Percentiles rank a stretch among this genome's conserved stretches.
These are phyloP conservation scores for Cactoblastis cactorum DNA, from an alignment of 2,888 invertebrate species.

Conservation along the genomic window DNA sequence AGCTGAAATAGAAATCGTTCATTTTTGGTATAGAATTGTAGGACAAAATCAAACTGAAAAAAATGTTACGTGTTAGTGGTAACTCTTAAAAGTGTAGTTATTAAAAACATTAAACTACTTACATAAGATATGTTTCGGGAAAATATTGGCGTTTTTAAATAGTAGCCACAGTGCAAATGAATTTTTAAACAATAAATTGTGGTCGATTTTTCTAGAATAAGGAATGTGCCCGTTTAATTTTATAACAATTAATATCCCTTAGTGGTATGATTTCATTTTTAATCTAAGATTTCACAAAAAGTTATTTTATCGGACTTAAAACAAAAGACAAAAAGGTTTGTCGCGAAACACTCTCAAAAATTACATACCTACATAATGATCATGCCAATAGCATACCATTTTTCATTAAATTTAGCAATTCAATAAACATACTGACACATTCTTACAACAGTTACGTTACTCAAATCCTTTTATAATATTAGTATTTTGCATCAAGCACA, in stretches of 20 bases:
- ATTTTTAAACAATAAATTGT: constrained; percentile 21
- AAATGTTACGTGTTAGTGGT: constrained; percentile 34
- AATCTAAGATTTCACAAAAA: too few relatives aligned
- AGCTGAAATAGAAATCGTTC: constrained; percentile 8
- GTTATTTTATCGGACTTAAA: background rate
- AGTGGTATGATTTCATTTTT: too few relatives aligned
- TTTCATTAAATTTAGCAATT: background rate
- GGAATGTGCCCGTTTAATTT: background rate
- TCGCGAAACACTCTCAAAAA: too few relatives aligned
- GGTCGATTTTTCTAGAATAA: constrained; percentile 33
- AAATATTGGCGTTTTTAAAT: background rate
- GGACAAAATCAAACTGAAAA: constrained; percentile 7
- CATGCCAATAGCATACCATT: too few relatives aligned
- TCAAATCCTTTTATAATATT: background rate
- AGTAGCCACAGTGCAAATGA: background rate
- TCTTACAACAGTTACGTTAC: background rate
- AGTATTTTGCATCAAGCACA: background rate
- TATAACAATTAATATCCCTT: too few relatives aligned
- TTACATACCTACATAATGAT: too few relatives aligned
- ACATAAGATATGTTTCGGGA: background rate
- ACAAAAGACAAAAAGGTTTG: too few relatives aligned
- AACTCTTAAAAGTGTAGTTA: constrained; percentile 26
- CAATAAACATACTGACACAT: too few relatives aligned
- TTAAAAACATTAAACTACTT: background rate
- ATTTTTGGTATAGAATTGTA: constrained; percentile 12